phyloP scores from a whole-genome alignment of 1,140 invertebrate species.

The Amphibalanus amphitrite region DNA sequence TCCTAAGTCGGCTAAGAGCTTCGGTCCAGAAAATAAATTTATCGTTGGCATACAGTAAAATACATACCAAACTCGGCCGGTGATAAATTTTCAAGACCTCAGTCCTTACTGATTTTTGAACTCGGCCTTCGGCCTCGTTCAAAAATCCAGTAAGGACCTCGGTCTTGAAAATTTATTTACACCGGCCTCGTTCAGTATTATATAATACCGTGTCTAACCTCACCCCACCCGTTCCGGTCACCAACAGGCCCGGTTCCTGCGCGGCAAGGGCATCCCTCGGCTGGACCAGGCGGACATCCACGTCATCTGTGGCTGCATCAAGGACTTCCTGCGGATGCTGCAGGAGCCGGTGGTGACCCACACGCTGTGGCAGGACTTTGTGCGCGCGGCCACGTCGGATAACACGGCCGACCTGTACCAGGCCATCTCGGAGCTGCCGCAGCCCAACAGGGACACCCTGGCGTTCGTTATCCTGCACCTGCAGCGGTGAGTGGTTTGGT shows the following conservation, averaged over 20 bases:
- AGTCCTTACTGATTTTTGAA: too few species aligned
- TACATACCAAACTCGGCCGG: too few species aligned
- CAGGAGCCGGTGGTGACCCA: slow-evolving; percentile 66
- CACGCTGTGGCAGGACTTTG: slow-evolving; percentile 55
- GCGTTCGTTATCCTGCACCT: slow-evolving; percentile 70
- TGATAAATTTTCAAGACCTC: too few species aligned
- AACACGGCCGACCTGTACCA: slow-evolving; percentile 40
- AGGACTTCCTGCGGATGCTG: slow-evolving; percentile 64
- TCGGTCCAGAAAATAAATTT: too few species aligned
- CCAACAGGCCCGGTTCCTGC: slow-evolving; percentile 47
- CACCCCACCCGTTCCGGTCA: not conserved
- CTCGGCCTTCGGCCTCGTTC: too few species aligned
- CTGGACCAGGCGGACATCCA: slow-evolving; percentile 49
- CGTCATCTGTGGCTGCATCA: slow-evolving; percentile 63
- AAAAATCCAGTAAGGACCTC: too few species aligned
- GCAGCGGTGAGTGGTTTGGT: slow-evolving; percentile 36
- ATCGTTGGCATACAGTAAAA: too few species aligned
- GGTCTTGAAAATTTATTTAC: too few species aligned
- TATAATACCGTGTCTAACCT: not conserved
- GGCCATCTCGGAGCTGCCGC: slow-evolving; percentile 52
- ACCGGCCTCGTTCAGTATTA: too few species aligned
- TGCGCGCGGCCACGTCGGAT: slow-evolving; percentile 42
- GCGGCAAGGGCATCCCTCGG: slow-evolving; percentile 50
- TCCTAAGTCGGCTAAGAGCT: too few species aligned
- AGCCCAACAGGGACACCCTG: slow-evolving; percentile 69